These are phyloP conservation scores for Mesaphorura yosii DNA, from an alignment of 1,140 invertebrate species.

Conservation along the genomic window DNA sequence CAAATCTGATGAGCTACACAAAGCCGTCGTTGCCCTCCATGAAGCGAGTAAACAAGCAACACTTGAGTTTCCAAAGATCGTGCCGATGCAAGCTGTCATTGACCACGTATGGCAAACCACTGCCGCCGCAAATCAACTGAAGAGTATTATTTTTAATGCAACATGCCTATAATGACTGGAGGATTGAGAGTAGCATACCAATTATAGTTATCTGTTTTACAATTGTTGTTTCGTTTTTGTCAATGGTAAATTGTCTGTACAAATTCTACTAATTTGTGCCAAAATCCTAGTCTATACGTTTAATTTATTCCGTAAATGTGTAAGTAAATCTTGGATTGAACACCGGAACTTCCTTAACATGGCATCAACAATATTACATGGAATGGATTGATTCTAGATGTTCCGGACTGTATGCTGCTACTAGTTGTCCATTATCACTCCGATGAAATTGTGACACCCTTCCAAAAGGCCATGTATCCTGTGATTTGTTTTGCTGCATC, in stretches of 20 bases:
- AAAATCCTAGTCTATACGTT: too few relatives aligned
- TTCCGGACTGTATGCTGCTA: too few relatives aligned
- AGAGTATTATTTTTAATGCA: constrained; percentile 27
- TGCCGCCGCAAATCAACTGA: constrained; percentile 22
- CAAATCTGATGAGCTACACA: constrained; percentile 38
- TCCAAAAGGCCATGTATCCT: constrained; percentile 17
- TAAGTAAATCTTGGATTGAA: too few relatives aligned
- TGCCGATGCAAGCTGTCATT: constrained; percentile 25
- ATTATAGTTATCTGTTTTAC: too few relatives aligned
- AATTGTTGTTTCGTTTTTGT: too few relatives aligned
- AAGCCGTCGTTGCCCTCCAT: constrained; percentile 16
- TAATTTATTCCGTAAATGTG: too few relatives aligned
- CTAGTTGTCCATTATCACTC: too few relatives aligned
- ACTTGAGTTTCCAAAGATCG: constrained; percentile 23
- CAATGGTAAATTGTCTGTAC: not conserved
- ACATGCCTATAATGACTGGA: too few relatives aligned
- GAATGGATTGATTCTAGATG: too few relatives aligned
- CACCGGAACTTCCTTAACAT: too few relatives aligned
- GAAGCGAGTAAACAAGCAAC: constrained; percentile 23
- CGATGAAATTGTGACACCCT: constrained; percentile 11
- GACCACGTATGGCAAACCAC: constrained; percentile 22
- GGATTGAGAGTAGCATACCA: not conserved
- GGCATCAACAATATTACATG: too few relatives aligned
- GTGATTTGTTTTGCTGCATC: constrained; percentile 16
- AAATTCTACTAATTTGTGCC: constrained; percentile 6